phyloP scores from a whole-genome alignment of 2,113 vertebrate species.

The Aythya baeri region DNA sequence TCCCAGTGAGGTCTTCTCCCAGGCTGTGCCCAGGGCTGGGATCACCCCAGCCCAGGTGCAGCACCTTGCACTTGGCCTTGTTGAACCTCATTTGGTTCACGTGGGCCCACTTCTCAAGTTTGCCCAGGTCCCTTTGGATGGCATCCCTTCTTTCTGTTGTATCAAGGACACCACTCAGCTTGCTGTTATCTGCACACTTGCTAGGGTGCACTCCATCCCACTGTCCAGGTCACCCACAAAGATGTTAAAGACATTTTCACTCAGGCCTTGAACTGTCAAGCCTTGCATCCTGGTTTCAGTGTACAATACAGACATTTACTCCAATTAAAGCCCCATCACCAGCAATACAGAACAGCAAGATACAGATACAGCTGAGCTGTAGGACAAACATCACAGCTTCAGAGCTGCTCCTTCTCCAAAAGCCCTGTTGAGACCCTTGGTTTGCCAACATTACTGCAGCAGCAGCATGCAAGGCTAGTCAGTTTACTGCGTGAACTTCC shows the following conservation, averaged over 20 bases:
- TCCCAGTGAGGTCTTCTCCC: too few relatives aligned
- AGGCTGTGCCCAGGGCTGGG: too few relatives aligned
- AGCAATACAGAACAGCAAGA: background rate
- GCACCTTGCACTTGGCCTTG: too few relatives aligned
- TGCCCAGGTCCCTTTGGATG: too few relatives aligned
- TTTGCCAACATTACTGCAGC: background rate
- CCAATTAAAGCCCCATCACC: background rate
- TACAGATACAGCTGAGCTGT: background rate
- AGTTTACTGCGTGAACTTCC: background rate
- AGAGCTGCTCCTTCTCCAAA: background rate
- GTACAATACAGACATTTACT: background rate
- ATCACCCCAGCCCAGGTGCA: too few relatives aligned
- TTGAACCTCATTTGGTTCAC: too few relatives aligned
- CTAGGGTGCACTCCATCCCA: too few relatives aligned
- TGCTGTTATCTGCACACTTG: too few relatives aligned
- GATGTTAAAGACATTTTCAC: background rate
- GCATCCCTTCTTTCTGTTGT: too few relatives aligned
- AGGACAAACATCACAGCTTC: background rate
- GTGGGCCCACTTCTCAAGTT: too few relatives aligned
- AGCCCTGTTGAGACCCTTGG: background rate
- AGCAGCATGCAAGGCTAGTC: background rate
- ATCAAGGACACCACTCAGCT: too few relatives aligned
- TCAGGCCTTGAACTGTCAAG: background rate
- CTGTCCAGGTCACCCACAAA: too few relatives aligned
- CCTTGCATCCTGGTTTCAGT: background rate